Evolutionary conservation across 1,140 invertebrate species (phyloP), one percentile per base, ranked within the genome.

Genomic region (Physella acuta): DNA sequence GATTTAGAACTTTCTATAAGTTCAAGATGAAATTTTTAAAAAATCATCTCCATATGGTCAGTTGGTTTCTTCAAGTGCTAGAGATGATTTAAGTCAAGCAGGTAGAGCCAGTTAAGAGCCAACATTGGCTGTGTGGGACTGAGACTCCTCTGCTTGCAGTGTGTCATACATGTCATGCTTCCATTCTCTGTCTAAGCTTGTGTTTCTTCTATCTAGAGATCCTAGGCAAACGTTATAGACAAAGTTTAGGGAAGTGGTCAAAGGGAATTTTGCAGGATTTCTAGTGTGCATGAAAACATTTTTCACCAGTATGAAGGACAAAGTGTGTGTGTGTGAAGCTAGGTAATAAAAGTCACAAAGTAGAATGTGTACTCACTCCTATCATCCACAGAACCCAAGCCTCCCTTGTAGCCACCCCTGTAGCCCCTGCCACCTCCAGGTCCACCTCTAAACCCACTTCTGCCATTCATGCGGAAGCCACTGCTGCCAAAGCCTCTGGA

Each of bases 111-210:
- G n/a, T 52, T n/a, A 51, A 28, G 30, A 34, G 24, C 58, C 44
- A 30, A 20, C 37, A 16, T 37, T 26, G 39, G 31, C 28, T n/a
- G 37, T 39, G 17, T 62, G 60, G 36, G 60, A 52, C 52, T 66
- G 31, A 24, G 55, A 51, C 52, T 53, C 52, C 37, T 56, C 53
- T 1, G 33, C 24, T 34, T 66, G 64, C 1, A 66, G 33, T n/a
- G 51, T 66, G 34, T 66, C 64, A 24, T 66, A 66, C 64, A 66
- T 66, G 52, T 66, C 64, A 56, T 66, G 64, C n/a, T 66, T 66
- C 64, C 64, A 66, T 34, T 66, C 64, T 30, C 64, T 49, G 34
- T 66, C 64, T 16, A 39, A 20, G 28, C 64, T 66, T 3, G 31
- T 16, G 33, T 55, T 33, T 1, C 52, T 14, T 30, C 52, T 66